phyloP scores from a whole-genome alignment of 2,113 vertebrate species.

The Chionodraco myersi region DNA sequence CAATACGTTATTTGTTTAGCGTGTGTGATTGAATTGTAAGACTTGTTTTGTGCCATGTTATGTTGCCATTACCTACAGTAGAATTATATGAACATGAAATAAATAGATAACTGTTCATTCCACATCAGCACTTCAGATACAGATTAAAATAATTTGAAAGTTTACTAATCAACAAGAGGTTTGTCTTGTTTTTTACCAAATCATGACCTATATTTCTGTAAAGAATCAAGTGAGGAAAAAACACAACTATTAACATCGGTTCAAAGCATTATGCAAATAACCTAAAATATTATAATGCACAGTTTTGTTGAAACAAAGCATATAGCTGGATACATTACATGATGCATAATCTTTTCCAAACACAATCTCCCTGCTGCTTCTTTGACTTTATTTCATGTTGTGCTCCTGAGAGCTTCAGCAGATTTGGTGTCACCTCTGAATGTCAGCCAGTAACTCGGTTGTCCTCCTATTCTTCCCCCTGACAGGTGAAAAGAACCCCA shows the following conservation, averaged over 20 bases:
- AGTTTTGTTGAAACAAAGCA: too few species aligned
- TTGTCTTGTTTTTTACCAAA: not conserved
- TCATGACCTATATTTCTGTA: not conserved
- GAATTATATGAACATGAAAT: not conserved
- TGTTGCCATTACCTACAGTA: not conserved
- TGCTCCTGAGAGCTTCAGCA: too few species aligned
- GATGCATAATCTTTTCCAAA: too few species aligned
- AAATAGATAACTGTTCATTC: not conserved
- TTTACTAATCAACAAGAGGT: not conserved
- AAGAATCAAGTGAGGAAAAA: not conserved
- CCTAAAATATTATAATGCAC: not conserved
- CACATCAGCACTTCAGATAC: not conserved
- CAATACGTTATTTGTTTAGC: not conserved
- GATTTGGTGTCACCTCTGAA: constrained; percentile 42
- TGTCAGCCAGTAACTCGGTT: constrained; percentile 63
- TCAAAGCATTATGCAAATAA: not conserved
- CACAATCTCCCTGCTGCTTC: too few species aligned
- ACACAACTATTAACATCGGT: not conserved
- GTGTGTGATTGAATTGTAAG: not conserved
- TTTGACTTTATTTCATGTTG: too few species aligned
- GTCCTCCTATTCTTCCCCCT: constrained; percentile 69
- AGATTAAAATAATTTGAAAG: not conserved
- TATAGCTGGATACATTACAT: too few species aligned
- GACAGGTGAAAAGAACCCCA: constrained; percentile 76
- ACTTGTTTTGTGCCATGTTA: not conserved